Evolutionary conservation across 2,888 invertebrate genomes (phyloP).

Genomic region (Heterodera filipjevi): DNA sequence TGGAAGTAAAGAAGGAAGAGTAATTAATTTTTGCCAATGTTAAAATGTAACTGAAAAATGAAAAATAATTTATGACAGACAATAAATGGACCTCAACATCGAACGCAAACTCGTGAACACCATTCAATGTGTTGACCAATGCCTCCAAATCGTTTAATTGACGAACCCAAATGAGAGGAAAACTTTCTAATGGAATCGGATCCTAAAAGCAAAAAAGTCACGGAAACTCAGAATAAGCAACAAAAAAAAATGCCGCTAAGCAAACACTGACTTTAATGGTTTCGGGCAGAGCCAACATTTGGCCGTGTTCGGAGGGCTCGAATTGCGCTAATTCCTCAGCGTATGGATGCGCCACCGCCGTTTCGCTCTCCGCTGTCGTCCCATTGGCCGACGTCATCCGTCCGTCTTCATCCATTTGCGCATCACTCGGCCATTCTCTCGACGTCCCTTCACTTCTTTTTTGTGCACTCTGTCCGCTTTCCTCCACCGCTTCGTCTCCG

Average conservation of each 20-base stretch:
- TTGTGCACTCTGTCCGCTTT: constrained; percentile 20
- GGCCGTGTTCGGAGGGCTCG: constrained; percentile 38
- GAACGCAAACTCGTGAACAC: constrained; percentile 79
- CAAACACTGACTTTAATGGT: background rate
- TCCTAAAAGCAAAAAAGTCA: constrained; percentile 65
- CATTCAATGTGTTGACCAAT: constrained; percentile 75
- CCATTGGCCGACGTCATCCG: background rate
- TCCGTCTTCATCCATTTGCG: background rate
- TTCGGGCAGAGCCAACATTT: constrained; percentile 32
- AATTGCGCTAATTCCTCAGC: constrained; percentile 52
- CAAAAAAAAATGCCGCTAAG: background rate
- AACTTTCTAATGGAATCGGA: constrained; percentile 72
- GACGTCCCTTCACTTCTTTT: background rate
- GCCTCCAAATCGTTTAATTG: constrained; percentile 72
- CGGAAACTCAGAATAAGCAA: too few species aligned
- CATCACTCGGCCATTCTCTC: constrained; percentile 1
- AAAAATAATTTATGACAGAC: constrained; percentile 73
- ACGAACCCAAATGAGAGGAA: constrained; percentile 74
- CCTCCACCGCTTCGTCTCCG: background rate
- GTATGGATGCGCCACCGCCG: constrained; percentile 52
- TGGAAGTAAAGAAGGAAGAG: too few species aligned
- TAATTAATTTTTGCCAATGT: too few species aligned
- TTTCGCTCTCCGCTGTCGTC: background rate
- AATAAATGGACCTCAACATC: constrained; percentile 79
- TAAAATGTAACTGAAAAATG: too few species aligned